Evolutionary conservation across 2,113 vertebrate genomes (phyloP).

Genomic region (Ctenomys sociabilis): DNA sequence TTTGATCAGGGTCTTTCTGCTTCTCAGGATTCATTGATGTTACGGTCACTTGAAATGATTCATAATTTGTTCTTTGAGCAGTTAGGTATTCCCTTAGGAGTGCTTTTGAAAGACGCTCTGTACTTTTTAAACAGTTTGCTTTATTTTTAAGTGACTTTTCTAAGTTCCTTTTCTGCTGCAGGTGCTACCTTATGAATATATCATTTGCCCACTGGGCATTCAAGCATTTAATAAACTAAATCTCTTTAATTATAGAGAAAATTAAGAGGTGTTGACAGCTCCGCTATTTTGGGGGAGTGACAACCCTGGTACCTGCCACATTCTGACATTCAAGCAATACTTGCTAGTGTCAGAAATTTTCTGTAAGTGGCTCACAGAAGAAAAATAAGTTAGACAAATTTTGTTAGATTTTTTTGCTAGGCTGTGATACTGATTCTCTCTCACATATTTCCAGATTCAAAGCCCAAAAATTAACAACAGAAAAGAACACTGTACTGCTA

Average conservation of each 20-base stretch:
- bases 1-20: neutral
- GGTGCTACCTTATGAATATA: conserved; percentile 21
- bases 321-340: conserved; percentile 45
- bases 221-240: conserved; percentile 56
- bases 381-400: conserved; percentile 14
- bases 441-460: neutral
- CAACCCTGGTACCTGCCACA: neutral
- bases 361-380: neutral
- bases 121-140: neutral
- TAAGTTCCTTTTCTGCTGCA: conserved; percentile 45
- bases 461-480: neutral
- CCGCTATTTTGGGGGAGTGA: conserved; percentile 22
- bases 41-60: neutral
- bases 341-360: conserved; percentile 38
- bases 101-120: neutral
- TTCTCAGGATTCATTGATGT: neutral
- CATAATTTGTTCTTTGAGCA: neutral
- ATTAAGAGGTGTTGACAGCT: conserved; percentile 57
- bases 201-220: conserved; percentile 30
- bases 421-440: neutral
- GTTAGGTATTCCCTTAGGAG: neutral
- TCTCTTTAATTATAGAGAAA: conserved; percentile 64
- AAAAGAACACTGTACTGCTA: neutral
- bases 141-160: conserved; percentile 60
- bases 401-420: conserved; percentile 50